These are phyloP conservation scores for Aethes cnicana DNA, from an alignment of 2,888 invertebrate species.

Conservation along the genomic window DNA sequence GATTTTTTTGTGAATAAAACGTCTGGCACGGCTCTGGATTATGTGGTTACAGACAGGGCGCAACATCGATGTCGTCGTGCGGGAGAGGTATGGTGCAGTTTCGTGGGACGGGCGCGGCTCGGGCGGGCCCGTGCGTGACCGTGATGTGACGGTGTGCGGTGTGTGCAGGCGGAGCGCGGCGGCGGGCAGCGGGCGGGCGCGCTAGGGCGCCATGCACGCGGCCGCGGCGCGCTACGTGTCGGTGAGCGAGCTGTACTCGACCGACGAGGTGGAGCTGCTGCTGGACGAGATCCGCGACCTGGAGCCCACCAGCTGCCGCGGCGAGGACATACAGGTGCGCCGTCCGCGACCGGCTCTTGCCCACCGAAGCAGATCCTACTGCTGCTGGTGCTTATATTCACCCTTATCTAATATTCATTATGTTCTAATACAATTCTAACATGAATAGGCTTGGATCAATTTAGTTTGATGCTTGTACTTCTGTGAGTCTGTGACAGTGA, in stretches of 20 bases:
- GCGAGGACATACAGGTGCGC: conserved; percentile 73
- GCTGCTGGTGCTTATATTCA: neutral
- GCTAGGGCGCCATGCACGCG: conserved; percentile 75
- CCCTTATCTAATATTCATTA: too few species aligned
- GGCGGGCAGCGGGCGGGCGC: conserved; percentile 56
- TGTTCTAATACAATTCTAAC: too few species aligned
- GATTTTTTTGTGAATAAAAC: conserved; percentile 43
- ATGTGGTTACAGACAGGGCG: conserved; percentile 57
- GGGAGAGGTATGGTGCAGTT: conserved; percentile 55
- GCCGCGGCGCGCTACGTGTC: conserved; percentile 80
- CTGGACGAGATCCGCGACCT: conserved; percentile 80
- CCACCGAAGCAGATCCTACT: neutral
- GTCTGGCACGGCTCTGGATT: conserved; percentile 43
- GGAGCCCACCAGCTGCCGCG: conserved; percentile 79
- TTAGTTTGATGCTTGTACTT: too few species aligned
- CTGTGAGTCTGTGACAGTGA: too few species aligned
- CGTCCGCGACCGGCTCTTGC: neutral
- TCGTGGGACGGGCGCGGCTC: too few species aligned
- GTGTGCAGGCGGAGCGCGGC: conserved; percentile 30
- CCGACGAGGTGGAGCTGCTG: conserved; percentile 81
- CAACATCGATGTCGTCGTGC: conserved; percentile 55
- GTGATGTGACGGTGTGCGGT: conserved; percentile 19
- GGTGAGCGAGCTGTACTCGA: conserved; percentile 79
- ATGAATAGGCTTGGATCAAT: too few species aligned
- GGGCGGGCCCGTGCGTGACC: too few species aligned